Conservation (phyloP, 2,113 vertebrate species). For the Brachyhypopomus occidentalis region DNA sequence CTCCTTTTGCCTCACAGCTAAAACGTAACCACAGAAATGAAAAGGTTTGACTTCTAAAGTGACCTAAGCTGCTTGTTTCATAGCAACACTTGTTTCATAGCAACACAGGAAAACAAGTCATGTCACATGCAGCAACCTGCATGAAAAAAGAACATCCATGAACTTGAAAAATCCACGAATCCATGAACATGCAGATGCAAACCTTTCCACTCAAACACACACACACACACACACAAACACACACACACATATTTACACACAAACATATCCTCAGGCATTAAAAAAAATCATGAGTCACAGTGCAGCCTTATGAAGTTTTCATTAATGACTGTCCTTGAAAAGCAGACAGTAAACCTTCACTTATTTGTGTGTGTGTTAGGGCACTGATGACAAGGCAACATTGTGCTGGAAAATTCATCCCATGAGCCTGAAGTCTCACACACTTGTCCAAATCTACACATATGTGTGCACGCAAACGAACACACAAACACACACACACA, state of each 20-base stretch:
- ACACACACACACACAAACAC: neutral
- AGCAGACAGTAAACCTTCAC: neutral
- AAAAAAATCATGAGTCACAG: neutral
- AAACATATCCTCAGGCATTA: neutral
- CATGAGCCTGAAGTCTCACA: neutral
- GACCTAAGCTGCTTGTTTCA: neutral
- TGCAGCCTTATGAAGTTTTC: neutral
- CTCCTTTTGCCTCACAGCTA: no score
- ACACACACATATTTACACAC: neutral
- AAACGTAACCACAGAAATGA: no score
- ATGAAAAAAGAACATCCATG: neutral
- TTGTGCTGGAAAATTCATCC: conserved; percentile 14
- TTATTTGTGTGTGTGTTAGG: conserved; percentile 15
- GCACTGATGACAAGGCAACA: conserved; percentile 23
- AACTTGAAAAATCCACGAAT: neutral
- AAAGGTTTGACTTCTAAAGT: neutral
- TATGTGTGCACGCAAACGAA: neutral
- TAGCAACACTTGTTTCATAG: neutral
- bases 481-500: conserved; percentile 31
- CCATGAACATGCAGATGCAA: no score
- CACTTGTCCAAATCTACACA: neutral
- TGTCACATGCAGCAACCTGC: neutral
- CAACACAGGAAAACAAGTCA: neutral
- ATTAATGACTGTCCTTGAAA: neutral
- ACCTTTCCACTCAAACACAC: neutral